These are phyloP conservation scores for Tribolium castaneum DNA, from an alignment of 1,140 invertebrate species.

Conservation along the genomic window DNA sequence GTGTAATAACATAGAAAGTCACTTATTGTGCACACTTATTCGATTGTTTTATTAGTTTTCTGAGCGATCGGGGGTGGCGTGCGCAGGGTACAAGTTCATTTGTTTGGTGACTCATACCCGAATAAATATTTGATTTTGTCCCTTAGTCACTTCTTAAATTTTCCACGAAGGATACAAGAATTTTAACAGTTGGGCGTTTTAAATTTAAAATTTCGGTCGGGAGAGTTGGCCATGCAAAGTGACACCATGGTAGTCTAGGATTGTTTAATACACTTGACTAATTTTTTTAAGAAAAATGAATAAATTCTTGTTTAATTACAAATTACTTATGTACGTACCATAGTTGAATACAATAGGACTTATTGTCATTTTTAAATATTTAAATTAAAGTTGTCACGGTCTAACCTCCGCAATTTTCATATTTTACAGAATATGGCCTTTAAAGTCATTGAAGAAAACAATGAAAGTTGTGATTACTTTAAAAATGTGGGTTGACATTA, in stretches of 20 bases:
- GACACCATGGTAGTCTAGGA: not conserved
- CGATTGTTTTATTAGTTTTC: not conserved
- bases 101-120: constrained; percentile 27
- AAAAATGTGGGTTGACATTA: not conserved
- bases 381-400: not conserved
- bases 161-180: not conserved
- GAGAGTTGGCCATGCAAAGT: not conserved
- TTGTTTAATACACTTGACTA: too few species aligned
- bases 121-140: not conserved
- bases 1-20: constrained; percentile 16
- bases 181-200: not conserved
- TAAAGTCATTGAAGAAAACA: not conserved
- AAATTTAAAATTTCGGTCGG: not conserved
- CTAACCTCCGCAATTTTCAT: not conserved
- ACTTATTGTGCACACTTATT: not conserved
- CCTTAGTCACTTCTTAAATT: not conserved
- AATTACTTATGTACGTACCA: not conserved
- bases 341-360: not conserved
- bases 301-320: too few species aligned
- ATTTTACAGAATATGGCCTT: not conserved
- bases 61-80: constrained; percentile 18
- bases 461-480: not conserved
- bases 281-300: too few species aligned
- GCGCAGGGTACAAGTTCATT: constrained; percentile 14
- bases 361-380: not conserved